These are phyloP conservation scores for Cyphomyrus discorhynchus DNA, from an alignment of 2,113 vertebrate genomes.

Conservation along the genomic window DNA sequence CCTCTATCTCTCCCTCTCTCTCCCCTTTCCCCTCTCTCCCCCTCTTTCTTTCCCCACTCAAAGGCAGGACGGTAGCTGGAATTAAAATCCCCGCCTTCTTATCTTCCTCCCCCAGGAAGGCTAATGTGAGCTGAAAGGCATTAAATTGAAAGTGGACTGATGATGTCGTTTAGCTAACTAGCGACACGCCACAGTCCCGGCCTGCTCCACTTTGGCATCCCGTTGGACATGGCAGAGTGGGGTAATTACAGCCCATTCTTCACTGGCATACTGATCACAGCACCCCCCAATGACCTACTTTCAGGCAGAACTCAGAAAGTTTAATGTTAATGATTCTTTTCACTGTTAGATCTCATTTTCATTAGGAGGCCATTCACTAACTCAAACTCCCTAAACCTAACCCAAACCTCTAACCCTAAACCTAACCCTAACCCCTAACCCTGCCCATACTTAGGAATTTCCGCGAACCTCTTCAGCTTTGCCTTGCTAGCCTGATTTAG, in stretches of 20 bases:
- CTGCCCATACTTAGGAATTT: neutral
- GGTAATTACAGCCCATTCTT: neutral
- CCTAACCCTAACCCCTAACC: neutral
- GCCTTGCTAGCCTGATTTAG: neutral
- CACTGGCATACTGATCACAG: neutral
- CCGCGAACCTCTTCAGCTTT: neutral
- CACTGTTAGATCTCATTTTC: neutral
- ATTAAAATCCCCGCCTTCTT: slow-evolving; percentile 84
- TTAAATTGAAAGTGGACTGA: slow-evolving; percentile 90
- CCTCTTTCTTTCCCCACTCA: slow-evolving; percentile 63
- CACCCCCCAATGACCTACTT: slow-evolving; percentile 6
- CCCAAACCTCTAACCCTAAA: neutral
- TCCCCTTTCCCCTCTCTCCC: slow-evolving; percentile 30
- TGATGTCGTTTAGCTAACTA: slow-evolving; percentile 83
- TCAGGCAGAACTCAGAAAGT: neutral
- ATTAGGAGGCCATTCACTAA: neutral
- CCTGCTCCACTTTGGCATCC: slow-evolving; percentile 13
- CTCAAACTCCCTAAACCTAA: neutral
- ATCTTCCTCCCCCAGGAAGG: slow-evolving; percentile 91
- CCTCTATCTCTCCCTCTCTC: neutral
- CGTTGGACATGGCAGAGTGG: neutral
- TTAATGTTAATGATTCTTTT: neutral
- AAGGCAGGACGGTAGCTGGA: slow-evolving; percentile 77
- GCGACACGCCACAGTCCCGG: slow-evolving; percentile 54
- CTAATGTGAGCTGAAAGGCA: slow-evolving; percentile 94